A percentile compares a stretch with the other conserved stretches of the same genome.
Conservation (phyloP, 2,797 vertebrate species). For the Sylvilagus floridanus region DNA sequence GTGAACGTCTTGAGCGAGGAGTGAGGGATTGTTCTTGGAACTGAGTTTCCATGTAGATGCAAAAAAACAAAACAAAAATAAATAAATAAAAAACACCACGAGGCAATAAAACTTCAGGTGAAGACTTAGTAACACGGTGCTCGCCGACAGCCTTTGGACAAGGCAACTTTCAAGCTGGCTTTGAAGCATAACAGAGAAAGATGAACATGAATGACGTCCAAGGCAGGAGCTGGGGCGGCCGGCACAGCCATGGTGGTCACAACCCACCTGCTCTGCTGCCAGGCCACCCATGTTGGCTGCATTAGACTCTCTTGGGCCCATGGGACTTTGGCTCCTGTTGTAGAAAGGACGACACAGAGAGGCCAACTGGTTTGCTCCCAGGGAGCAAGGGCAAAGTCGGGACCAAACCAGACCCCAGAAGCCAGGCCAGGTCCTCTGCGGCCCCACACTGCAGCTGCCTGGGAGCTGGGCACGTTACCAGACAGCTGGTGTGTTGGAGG, state of each 20-base stretch:
- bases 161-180: background rate
- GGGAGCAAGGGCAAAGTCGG: background rate
- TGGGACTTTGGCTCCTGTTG: rapidly evolving
- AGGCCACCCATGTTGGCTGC: rapidly evolving
- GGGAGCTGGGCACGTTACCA: rapidly evolving
- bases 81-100: background rate
- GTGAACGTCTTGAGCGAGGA: no score
- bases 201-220: background rate
- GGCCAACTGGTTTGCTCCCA: rapidly evolving
- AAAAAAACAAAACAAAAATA: background rate
- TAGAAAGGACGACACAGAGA: background rate
- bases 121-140: background rate
- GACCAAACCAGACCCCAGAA: background rate
- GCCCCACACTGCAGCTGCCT: rapidly evolving
- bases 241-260: rapidly evolving
- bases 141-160: background rate
- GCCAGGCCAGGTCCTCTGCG: background rate
- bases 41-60: background rate
- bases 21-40: background rate
- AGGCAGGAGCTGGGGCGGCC: background rate
- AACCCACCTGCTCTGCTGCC: background rate
- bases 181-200: background rate
- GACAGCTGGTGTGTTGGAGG: no score
- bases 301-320: rapidly evolving
- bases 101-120: background rate